Evolutionary conservation across 2,113 vertebrate genomes (phyloP), one percentile per base, ranked within the genome.

Genomic region (Oreochromis niloticus): DNA sequence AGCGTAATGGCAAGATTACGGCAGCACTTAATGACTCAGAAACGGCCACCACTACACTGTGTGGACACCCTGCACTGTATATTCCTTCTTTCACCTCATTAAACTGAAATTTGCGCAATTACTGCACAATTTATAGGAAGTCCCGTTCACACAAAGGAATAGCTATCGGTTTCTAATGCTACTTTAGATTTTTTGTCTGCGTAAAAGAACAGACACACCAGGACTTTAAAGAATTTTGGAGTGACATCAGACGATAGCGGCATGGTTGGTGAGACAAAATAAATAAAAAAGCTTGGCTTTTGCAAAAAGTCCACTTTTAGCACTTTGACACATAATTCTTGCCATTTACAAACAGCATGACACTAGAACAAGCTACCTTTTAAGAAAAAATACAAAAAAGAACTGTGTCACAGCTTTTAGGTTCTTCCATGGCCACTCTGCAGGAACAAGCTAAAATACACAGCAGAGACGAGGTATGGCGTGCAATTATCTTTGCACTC

Each of bases 1-100:
- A 85, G 91, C 88, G 79, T 96, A 96, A 96, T 95, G 89, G 93
- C 87, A 88, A 82, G 87, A 95, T 95, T 95, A 95, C 91, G 88
- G 93, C 91, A 82, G 85, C 89, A 81, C 92, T 93, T 95, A 96
- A 95, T 96, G 95, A 93, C 87, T 94, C 92, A 83, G 88, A 94
- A 93, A 92, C 4, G 89, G 88, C 92, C 92, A 90, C 93, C 92
- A 30, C 88, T 85, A 89, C 68, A 32, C 82, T 68, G 68, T 68
- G 87, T 46, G 71, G 86, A 92, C 89, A 83, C 73, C 86, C 84
- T 87, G 88, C 14, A 39, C 86, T 85, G 88, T 85, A 83, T 22
- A 68, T 75, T 34, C 82, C 81, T 75, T 50, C 78, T 85, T 82
- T 84, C 82, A 71, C 50, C 81, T 93, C 89, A 90, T 93, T 93